Evolutionary conservation across 92 coral and sea anemone genomes (phyloP), one percentile per base, ranked within the genome.

Genomic region (Galaxea fascicularis): DNA sequence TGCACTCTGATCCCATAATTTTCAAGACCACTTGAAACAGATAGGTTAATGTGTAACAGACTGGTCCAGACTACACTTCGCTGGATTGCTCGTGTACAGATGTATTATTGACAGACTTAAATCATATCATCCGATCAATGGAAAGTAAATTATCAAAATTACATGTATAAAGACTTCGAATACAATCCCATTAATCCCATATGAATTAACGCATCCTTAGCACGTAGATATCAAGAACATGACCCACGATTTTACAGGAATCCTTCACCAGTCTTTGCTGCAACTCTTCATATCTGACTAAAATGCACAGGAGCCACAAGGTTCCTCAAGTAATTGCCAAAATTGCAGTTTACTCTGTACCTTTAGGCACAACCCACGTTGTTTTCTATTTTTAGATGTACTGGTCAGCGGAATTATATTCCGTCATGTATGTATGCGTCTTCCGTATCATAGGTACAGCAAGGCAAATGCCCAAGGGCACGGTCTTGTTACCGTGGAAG

Each of bases 1-100:
- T 96, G 76, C 92, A 96, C 78, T 94, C 93, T 76, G 98, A 87
- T 60, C 99, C 99, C 99, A 96, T 96, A 14, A 35, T 20, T 7
- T 18, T n/a, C n/a, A n/a, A n/a, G 35, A 63, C 11, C 41, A 63
- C 15, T 35, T 35, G 9, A 60, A 60, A 56, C 10, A 25, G 14
- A 64, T 20, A 25, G 18, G 26, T 27, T 8, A 12, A 0, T 66
- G 18, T 9, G 25, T 22, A 9, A 65, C 27, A 12, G 6, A 22
- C 26, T 71, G 35, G 41, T n/a, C 52, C 31, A 65, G 44, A 13
- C 41, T 35, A 35, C 41, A 35, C 3, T 6, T 2, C 2, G 41
- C 41, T 35, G 2, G 41, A 35, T 2, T 35, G 41, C 41, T 35
- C 41, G 6, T 35, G 41, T 35, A 35, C 6, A 35, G 6, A 6